phyloP scores from a whole-genome alignment of 2,797 vertebrate genomes.

The Anabacerthia variegaticeps region DNA sequence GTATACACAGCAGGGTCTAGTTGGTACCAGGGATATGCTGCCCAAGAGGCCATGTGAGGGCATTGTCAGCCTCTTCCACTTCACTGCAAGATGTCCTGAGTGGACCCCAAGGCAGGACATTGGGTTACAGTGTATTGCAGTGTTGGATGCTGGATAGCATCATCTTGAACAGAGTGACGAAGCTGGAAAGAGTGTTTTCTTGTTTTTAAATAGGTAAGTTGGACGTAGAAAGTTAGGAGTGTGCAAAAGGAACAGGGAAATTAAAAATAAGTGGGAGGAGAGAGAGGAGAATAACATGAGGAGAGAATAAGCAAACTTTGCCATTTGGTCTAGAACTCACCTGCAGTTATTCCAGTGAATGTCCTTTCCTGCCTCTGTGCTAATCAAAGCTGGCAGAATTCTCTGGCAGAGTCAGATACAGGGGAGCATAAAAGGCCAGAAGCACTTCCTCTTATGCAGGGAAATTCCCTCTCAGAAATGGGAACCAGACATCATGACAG shows the following conservation, averaged over 20 bases:
- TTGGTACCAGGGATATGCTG: background rate
- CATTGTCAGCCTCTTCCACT: background rate
- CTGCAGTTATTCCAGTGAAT: background rate
- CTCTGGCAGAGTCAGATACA: background rate
- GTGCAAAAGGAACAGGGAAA: background rate
- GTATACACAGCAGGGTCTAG: background rate
- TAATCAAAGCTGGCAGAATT: background rate
- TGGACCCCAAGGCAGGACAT: background rate
- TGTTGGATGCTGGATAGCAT: background rate
- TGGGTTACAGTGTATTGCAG: background rate
- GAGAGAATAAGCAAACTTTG: background rate
- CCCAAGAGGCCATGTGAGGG: background rate
- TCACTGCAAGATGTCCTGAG: background rate
- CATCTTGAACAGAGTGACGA: background rate
- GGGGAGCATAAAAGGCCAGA: background rate
- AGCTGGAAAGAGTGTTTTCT: background rate
- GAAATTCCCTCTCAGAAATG: background rate
- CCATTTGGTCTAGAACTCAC: background rate
- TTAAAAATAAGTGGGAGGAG: background rate
- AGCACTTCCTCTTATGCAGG: background rate
- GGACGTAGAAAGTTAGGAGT: background rate
- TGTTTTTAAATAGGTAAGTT: background rate
- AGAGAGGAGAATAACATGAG: background rate
- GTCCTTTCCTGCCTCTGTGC: background rate
- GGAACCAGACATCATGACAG: background rate